Percentiles rank a stretch among this genome's conserved stretches.
Evolutionary conservation across 37 sponge, comb jelly and placozoan genomes (phyloP).

Genomic region (Eunapius fragilis): DNA sequence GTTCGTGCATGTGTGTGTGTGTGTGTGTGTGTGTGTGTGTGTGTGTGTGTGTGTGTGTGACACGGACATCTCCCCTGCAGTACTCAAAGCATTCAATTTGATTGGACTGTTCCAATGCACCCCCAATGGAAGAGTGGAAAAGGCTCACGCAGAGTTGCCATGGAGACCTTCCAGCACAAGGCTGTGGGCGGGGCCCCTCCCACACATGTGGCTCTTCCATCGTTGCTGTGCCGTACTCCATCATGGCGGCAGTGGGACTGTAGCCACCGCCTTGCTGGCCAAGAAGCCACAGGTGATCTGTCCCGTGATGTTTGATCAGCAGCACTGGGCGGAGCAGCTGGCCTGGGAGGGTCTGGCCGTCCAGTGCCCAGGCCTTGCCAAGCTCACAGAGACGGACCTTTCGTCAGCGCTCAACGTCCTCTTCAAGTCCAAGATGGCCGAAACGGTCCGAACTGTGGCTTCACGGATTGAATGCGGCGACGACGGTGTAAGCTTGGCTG

Average conservation of each 20-base stretch:
- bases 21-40: constrained; percentile 13
- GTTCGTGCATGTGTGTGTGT: constrained; percentile 8
- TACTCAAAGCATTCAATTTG: neutral
- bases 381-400: constrained; percentile 7
- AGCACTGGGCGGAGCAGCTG: constrained; percentile 55
- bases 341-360: constrained; percentile 49
- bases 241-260: constrained; percentile 69
- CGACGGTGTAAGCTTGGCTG: constrained; percentile 5
- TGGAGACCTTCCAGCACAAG: neutral
- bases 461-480: neutral
- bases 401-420: constrained; percentile 8
- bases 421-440: neutral
- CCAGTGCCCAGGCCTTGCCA: neutral
- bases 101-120: constrained; percentile 38
- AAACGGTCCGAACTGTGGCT: neutral
- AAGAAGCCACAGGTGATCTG: constrained; percentile 38
- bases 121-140: neutral
- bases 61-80: neutral
- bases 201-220: constrained; percentile 54
- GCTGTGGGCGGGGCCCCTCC: neutral
- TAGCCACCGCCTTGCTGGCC: constrained; percentile 39
- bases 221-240: constrained; percentile 40
- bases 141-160: neutral
- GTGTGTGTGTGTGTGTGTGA: neutral
- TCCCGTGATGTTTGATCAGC: constrained; percentile 63